These are phyloP conservation scores for Enteromius viviparus DNA, from an alignment of 2,797 vertebrate species.

Conservation along the genomic window DNA sequence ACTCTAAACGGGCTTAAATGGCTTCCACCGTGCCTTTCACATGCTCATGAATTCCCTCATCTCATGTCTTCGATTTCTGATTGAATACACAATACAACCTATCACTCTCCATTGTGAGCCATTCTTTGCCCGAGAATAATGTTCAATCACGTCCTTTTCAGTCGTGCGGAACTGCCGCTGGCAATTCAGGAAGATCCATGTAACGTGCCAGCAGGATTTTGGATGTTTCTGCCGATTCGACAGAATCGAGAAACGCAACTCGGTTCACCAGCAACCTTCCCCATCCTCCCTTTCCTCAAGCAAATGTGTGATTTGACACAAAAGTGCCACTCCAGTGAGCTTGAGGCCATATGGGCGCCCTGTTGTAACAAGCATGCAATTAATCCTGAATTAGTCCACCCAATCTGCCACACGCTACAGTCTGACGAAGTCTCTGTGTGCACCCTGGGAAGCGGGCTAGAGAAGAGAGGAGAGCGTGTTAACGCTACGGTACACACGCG, in stretches of 20 bases:
- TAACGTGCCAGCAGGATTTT: conserved; percentile 30
- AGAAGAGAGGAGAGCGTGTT: conserved; percentile 20
- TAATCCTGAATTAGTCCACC: conserved; percentile 65
- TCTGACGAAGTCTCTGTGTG: conserved; percentile 46
- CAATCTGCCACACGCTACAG: conserved; percentile 60
- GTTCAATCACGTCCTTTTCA: conserved; percentile 48
- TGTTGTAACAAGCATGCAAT: conserved; percentile 64
- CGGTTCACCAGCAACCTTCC: conserved; percentile 33
- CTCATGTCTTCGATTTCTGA: conserved; percentile 38
- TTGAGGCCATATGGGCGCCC: conserved; percentile 61
- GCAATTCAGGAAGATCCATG: conserved; percentile 30
- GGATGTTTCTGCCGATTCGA: conserved; percentile 36
- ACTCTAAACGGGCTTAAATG: conserved; percentile 37
- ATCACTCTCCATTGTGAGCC: conserved; percentile 41
- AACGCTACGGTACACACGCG: conserved; percentile 45
- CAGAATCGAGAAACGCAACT: conserved; percentile 10
- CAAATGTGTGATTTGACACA: conserved; percentile 54
- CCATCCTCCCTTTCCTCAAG: conserved; percentile 33
- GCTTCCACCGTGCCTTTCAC: conserved; percentile 10
- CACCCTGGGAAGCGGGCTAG: conserved; percentile 36
- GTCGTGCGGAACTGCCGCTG: conserved; percentile 21
- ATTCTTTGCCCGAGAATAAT: conserved; percentile 9
- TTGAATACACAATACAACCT: conserved; percentile 28
- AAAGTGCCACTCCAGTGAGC: conserved; percentile 58
- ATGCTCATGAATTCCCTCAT: conserved; percentile 44